Evolutionary conservation across 1,140 invertebrate genomes (phyloP).

Genomic region (Hydropsyche tenuis): DNA sequence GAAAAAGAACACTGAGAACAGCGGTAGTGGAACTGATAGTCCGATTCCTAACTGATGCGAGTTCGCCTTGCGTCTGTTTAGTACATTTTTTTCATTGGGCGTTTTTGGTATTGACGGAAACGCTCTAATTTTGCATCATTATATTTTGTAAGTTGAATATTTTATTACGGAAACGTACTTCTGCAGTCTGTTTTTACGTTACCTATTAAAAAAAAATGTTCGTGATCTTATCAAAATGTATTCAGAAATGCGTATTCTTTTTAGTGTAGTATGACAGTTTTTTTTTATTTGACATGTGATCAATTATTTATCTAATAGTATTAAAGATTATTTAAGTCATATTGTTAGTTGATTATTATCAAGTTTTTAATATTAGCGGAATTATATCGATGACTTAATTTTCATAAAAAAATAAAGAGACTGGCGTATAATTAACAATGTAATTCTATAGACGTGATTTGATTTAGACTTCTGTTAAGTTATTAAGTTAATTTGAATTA

Average conservation of each 20-base stretch:
- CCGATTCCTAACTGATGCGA: conserved; percentile 64
- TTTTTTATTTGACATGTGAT: conserved; percentile 10
- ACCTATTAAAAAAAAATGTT: no score
- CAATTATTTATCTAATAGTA: conserved; percentile 3
- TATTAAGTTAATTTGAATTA: no score
- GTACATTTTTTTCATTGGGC: not conserved
- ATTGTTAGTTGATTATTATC: not conserved
- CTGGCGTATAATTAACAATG: not conserved
- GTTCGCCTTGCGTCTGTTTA: not conserved
- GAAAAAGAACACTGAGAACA: conserved; percentile 67
- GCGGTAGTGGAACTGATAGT: conserved; percentile 78
- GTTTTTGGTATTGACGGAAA: not conserved
- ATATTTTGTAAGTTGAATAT: no score
- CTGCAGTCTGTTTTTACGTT: no score
- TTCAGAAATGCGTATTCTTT: no score
- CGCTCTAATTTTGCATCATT: no score
- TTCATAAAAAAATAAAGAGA: conserved; percentile 12
- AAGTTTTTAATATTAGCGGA: conserved; percentile 7
- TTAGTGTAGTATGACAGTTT: no score
- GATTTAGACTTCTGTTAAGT: no score
- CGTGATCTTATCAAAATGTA: no score
- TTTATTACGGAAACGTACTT: no score
- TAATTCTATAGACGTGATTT: no score
- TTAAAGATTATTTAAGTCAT: not conserved
- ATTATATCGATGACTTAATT: conserved; percentile 11